Conservation (phyloP, 2,888 invertebrate genomes). For the Mystacides longicornis region DNA sequence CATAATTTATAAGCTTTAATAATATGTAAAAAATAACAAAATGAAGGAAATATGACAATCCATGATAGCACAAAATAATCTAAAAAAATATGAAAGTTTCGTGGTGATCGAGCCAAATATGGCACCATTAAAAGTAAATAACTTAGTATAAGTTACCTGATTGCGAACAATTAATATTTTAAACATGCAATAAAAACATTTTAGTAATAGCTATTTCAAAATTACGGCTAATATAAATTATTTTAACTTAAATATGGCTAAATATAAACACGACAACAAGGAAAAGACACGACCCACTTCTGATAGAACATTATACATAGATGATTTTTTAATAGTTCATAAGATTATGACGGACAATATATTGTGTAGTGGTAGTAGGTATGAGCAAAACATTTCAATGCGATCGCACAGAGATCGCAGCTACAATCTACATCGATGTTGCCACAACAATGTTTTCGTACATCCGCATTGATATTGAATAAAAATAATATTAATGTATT, state of each 20-base stretch:
- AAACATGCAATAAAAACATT: constrained; percentile 9
- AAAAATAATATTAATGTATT: too few relatives aligned
- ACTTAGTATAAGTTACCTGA: constrained; percentile 15
- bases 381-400: too few relatives aligned
- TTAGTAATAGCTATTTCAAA: constrained; percentile 10
- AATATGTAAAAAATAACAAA: not conserved
- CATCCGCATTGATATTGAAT: too few relatives aligned
- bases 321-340: too few relatives aligned
- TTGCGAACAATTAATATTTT: constrained; percentile 13
- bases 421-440: constrained; percentile 8
- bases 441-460: too few relatives aligned
- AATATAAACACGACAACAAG: constrained; percentile 24
- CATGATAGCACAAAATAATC: constrained; percentile 1
- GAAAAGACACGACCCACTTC: constrained; percentile 21
- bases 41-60: not conserved
- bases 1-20: too few relatives aligned
- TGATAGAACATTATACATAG: too few relatives aligned
- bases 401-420: constrained; percentile 17
- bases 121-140: constrained; percentile 14
- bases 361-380: too few relatives aligned
- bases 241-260: constrained; percentile 22
- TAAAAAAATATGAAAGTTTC: constrained; percentile 19
- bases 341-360: too few relatives aligned
- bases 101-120: constrained; percentile 20
- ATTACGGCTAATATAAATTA: constrained; percentile 7